Evolutionary conservation across 2,113 vertebrate species (phyloP), one percentile per base, ranked within the genome.

Genomic region (Perca flavescens): DNA sequence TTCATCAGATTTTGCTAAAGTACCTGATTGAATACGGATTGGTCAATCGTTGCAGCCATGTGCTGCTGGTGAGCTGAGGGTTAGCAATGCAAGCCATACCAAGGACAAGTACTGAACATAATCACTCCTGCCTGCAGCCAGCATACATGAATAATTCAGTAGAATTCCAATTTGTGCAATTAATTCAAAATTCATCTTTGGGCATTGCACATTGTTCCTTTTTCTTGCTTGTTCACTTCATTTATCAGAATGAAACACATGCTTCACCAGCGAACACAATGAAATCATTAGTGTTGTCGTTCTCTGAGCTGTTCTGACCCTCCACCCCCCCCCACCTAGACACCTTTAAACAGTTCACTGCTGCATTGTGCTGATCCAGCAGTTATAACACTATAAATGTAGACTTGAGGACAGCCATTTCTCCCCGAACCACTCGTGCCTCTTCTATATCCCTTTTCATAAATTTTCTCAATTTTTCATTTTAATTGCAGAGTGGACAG

Each of bases 401-500:
- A 77, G 58, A 84, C 66, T 72, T 46, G 60, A 82, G 84, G 50
- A 79, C 83, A 53, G 71, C 43, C 52, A 14, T 62, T 85, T 73
- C 75, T 47, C 57, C 76, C 73, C 19, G 64, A 58, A 77, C 22
- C 64, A 52, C 56, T 79, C 14, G 36, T 81, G 73, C 79, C 84
- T 66, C 67, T 57, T 49, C 6, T 47, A 13, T 40, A 40, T 46
- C 13, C 31, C 36, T 79, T 90, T 88, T 86, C 56, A 82, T 79
- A 80, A 74, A 79, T 82, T 92, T 93, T 88, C 76, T 82, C 89
- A 92, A 89, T 91, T 91, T 91, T 92, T 93, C 87, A 94, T 94
- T 92, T 93, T 93, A 95, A 95, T 95, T 95, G 92, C 90, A 88
- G 87, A 87, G 79, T 83, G 82, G 94, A 94, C 93, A 94, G 94